Base-by-base conservation (phyloP, 2,113 vertebrate genomes). In the Melanostigma gelatinosum region DNA sequence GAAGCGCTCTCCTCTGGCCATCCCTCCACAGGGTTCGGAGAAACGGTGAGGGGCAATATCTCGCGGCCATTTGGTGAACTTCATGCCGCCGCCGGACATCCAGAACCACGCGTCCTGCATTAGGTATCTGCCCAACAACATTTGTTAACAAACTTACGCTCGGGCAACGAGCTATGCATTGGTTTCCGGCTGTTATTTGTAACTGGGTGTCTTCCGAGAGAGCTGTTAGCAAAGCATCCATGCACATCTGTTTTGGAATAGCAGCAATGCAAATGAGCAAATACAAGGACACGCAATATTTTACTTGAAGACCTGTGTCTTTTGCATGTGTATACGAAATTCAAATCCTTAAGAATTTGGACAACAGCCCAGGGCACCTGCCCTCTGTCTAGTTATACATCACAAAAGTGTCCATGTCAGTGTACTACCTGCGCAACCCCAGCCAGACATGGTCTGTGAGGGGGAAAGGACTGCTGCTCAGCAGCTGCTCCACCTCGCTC, bases 61-160 rank as follows among this genome's bases (percentile, higher is more conserved):
- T 7, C 0, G 0, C 1, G 4, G 10, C 82, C 85, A 85, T 8
- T 74, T 57, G 40, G 24, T 64, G 55, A 81, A 85, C 5, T 13
- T 0, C 48, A 87, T 72, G 16, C 73, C 20, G 0, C 67, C 18
- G 8, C 85, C 80, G 3, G 77, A 83, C 77, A 87, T 85, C 85
- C 85, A 89, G 85, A 84, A 87, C 85, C 83, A 82, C 7, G 0
- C 36, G 24, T 16, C 11, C 0, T 1, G 3, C 79, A 32, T 82
- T 0, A 78, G 0, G 9, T 58, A 46, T 48, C 85, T 82, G 48
- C n/a, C 46, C n/a, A 61, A 24, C 2, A 73, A 20, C 29, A 58
- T 40, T 32, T 20, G 7, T 52, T 13, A 34, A 55, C 32, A 54
- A 20, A 55, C 52, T 20, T 15, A 9, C 13, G 13, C 27, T 15